Evolutionary conservation across 2,888 invertebrate species (phyloP), one percentile per base, ranked within the genome.

Genomic region (Cetonia aurata): DNA sequence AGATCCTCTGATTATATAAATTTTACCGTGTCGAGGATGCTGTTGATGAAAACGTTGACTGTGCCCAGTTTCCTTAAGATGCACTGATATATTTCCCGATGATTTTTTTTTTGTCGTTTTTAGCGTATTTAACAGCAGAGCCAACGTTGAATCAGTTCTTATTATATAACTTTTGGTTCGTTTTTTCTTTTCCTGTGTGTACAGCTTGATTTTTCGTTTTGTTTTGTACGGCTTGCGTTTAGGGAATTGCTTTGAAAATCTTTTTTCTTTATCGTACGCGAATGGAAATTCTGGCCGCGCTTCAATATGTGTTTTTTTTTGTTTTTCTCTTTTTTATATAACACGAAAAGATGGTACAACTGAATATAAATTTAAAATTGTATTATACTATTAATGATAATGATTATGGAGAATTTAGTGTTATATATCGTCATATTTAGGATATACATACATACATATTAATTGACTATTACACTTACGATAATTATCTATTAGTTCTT

Each of bases 1-100:
- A 37, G 10, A 37, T 37, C 10, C 37, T 3, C 1, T 37, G 2
- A 37, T 37, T 8, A 37, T 37, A 4, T 37, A 37, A 37, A 37
- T 37, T 37, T 37, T 37, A 37, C 37, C 6, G 10, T 10, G 8
- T 37, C 10, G 25, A 4, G 1, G 25, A 37, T 8, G n/a, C n/a
- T n/a, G n/a, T n/a, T n/a, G 37, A 37, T 37, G 8, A 65, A 17
- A 37, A 50, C 46, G 46, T 60, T 65, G 62, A 65, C 62, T 65
- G 62, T 65, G 62, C 50, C 17, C 50, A 37, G 15, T 65, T 25
- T 25, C 4, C 25, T 60, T 37, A 50, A 48, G 50, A 62, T 6
- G 62, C 62, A 62, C 62, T 59, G 59, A 59, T 44, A n/a, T n/a
- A 59, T 42, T 19, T 37, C 37, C 1, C 37, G 37, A 37, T 37